These are phyloP conservation scores for Trachelus troglodyta DNA, from an alignment of 2,888 invertebrate genomes.

Conservation along the genomic window DNA sequence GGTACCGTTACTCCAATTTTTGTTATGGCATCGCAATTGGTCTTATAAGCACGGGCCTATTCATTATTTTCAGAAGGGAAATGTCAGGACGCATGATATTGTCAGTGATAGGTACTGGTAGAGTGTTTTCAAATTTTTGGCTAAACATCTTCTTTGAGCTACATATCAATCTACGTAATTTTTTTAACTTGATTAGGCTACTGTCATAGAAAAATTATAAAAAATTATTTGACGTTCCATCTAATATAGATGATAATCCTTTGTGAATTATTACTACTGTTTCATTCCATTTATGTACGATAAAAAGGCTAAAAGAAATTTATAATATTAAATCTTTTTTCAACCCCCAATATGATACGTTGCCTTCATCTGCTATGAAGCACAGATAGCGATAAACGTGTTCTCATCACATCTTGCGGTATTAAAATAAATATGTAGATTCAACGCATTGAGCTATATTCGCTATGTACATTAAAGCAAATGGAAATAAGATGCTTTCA, in stretches of 20 bases:
- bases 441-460: no score
- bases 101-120: background rate
- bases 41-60: background rate
- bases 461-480: no score
- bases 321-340: no score
- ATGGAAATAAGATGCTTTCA: no score
- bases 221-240: background rate
- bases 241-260: background rate
- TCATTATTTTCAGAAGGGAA: background rate
- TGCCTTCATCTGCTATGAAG: no score
- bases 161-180: background rate
- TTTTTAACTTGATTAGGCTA: background rate
- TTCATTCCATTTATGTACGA: background rate
- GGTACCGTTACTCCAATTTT: slow-evolving; percentile 49
- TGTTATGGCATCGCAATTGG: slow-evolving; percentile 30
- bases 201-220: background rate
- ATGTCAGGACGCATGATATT: background rate
- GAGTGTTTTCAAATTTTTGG: background rate
- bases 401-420: no score
- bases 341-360: no score
- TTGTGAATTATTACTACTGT: background rate
- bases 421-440: no score
- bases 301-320: background rate
- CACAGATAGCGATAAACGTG: no score
- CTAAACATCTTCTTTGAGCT: background rate